These are phyloP conservation scores for Mactra quadrangularis DNA, from an alignment of 1,140 invertebrate species.

Conservation along the genomic window DNA sequence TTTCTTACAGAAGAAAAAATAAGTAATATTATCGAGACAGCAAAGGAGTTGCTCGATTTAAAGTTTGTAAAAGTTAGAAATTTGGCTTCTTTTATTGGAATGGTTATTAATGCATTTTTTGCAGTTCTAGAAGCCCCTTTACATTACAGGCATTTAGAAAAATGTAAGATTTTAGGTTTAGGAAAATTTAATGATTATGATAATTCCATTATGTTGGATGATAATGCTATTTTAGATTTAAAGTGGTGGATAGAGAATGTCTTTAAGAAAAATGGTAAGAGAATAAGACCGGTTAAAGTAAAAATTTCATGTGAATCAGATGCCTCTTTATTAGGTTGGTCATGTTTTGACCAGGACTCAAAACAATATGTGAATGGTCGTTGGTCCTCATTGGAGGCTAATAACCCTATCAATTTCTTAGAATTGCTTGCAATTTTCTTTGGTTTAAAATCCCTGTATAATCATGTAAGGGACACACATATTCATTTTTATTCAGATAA, in stretches of 20 bases:
- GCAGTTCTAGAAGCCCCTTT: constrained; percentile 24
- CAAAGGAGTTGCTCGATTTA: neutral
- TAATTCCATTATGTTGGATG: neutral
- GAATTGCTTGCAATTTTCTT: constrained; percentile 46
- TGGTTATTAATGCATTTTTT: constrained; percentile 28
- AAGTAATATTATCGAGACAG: constrained; percentile 18
- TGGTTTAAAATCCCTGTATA: constrained; percentile 36
- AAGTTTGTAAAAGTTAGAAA: neutral
- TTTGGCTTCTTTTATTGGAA: constrained; percentile 44
- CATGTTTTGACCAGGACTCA: neutral
- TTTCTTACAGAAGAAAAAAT: constrained; percentile 39
- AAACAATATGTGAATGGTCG: neutral
- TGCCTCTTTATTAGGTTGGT: neutral
- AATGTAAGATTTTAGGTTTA: constrained; percentile 15
- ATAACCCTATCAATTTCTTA: constrained; percentile 44
- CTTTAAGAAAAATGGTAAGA: constrained; percentile 1
- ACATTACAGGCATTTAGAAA: constrained; percentile 8
- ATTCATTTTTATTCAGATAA: constrained; percentile 48
- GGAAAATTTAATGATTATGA: neutral
- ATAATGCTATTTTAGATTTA: neutral
- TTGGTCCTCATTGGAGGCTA: neutral
- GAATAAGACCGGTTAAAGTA: neutral
- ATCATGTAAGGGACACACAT: neutral
- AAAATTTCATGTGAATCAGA: neutral
- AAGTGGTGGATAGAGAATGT: too few species aligned